Evolutionary conservation across 2,113 vertebrate species (phyloP).

Genomic region (Pholis gunnellus): DNA sequence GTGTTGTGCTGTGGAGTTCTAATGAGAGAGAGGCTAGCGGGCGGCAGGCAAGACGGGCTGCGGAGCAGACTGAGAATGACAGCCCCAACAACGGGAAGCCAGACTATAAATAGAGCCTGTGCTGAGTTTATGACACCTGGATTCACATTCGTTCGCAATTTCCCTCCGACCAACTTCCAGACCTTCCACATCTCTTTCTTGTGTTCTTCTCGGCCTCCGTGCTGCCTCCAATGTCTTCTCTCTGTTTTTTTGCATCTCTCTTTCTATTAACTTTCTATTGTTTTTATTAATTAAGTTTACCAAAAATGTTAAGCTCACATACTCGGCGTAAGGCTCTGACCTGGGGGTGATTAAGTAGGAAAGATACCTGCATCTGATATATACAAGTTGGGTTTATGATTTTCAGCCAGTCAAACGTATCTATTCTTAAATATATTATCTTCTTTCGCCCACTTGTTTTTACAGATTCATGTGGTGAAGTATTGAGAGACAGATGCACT

Average conservation of each 20-base stretch:
- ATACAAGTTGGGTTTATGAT: no score
- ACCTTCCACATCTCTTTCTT: slow-evolving; percentile 3
- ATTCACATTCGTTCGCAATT: slow-evolving; percentile 48
- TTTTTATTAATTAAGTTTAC: no score
- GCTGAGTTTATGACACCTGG: slow-evolving; percentile 65
- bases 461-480: no score
- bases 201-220: neutral
- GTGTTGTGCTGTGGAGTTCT: slow-evolving; percentile 41
- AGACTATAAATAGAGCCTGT: slow-evolving; percentile 71
- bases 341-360: no score
- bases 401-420: no score
- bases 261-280: slow-evolving; percentile 1
- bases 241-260: neutral
- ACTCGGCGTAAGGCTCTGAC: no score
- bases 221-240: slow-evolving; percentile 4
- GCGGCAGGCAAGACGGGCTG: slow-evolving; percentile 52
- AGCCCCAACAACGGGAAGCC: slow-evolving; percentile 53
- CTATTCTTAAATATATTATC: no score
- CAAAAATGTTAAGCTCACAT: no score
- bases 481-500: neutral
- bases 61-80: slow-evolving; percentile 53
- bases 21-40: slow-evolving; percentile 59
- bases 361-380: no score
- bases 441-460: no score
- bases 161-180: slow-evolving; percentile 22